Conservation (phyloP, 2,113 vertebrate genomes). For the Podarcis raffonei region DNA sequence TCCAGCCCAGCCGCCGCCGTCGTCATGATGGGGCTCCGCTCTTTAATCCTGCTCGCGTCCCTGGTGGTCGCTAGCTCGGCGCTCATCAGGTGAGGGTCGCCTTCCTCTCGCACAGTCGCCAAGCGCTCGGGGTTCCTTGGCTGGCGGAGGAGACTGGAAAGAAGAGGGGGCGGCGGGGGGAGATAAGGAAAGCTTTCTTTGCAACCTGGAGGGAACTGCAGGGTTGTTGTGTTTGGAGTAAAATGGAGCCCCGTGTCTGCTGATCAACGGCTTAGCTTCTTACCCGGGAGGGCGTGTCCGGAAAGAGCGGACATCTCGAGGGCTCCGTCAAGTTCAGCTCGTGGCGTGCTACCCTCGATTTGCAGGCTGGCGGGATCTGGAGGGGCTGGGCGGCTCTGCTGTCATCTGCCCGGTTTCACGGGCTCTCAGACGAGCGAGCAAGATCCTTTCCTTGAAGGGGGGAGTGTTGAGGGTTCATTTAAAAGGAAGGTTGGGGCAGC, state of each 20-base stretch:
- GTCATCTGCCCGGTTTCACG: not conserved
- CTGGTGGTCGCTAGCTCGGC: constrained; percentile 33
- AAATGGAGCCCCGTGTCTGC: no score
- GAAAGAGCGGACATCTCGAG: not conserved
- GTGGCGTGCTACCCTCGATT: no score
- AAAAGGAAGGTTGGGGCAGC: not conserved
- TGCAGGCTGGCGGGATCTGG: no score
- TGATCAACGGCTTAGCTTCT: no score
- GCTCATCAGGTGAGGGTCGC: constrained; percentile 59
- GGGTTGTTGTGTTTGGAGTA: no score
- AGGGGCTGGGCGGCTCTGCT: no score
- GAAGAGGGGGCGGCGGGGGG: no score
- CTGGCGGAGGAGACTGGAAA: not conserved
- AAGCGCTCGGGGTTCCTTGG: not conserved
- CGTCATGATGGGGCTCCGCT: constrained; percentile 50
- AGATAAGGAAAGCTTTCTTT: rapidly evolving
- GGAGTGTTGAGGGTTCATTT: no score
- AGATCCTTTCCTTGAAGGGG: not conserved
- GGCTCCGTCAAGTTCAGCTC: no score
- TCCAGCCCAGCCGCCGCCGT: not conserved
- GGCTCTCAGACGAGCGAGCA: not conserved
- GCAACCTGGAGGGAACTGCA: not conserved
- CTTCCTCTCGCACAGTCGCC: not conserved
- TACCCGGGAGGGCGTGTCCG: not conserved
- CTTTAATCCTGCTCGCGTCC: constrained; percentile 22